Evolutionary conservation across 2,113 vertebrate genomes (phyloP), one percentile per base, ranked within the genome.

Genomic region (Penelope pileata): DNA sequence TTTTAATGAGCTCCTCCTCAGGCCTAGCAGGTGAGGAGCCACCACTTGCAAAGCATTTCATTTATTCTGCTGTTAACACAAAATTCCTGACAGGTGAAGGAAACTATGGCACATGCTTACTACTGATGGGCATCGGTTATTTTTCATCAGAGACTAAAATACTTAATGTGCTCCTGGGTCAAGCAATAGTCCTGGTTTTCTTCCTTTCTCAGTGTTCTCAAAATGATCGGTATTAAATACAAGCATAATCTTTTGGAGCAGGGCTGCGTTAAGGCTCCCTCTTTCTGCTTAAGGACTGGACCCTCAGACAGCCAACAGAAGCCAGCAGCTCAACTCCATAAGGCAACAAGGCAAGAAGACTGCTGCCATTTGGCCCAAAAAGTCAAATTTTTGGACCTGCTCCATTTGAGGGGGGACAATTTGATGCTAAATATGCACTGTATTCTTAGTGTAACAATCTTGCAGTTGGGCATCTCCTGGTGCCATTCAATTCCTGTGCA

Each of bases 81-180:
- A 73, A 53, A 72, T 30, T 53, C 8, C 10, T 21, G 16, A 58
- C 16, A 81, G 64, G 69, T 64, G 56, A 87, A 84, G 43, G 56
- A 45, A 75, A 67, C 67, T 77, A 21, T 70, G 21, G 27, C 32
- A 2, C 56, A 8, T 69, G 50, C 26, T 60, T 80, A 34, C 10
- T 64, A 9, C 45, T 79, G 38, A 45, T 38, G 66, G 32, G 27
- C 75, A 56, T 58, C 40, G 9, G 54, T 75, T 11, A 50, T 76
- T 91, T 92, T 86, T 92, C 72, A 64, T 60, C 53, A 45, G 80
- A 73, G 30, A 68, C 83, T 72, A 68, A 77, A 91, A 82, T 43
- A 22, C 23, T 64, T 64, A 4, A 4, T 0, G 14, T 70, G 54
- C 47, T 70, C 26, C 66, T 83, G 47, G 42, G 47, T 70, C 42